A percentile compares a stretch with the other conserved stretches of the same genome.
These are phyloP conservation scores for Aleiodes leptofemur DNA, from an alignment of 2,888 invertebrate species.

Conservation along the genomic window DNA sequence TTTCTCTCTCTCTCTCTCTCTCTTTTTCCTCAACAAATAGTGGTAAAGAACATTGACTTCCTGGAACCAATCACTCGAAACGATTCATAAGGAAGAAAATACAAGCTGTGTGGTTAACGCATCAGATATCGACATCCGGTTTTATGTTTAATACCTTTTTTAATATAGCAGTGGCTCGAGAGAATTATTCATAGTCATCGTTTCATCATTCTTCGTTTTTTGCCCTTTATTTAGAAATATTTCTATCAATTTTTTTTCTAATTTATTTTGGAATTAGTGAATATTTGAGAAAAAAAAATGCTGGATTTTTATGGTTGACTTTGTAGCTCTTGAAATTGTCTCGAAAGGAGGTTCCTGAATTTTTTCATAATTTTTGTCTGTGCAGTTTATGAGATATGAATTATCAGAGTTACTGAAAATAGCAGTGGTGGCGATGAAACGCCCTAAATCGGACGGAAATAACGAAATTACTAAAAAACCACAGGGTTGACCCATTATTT, in stretches of 20 bases:
- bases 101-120: slow-evolving; percentile 47
- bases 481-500: no score
- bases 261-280: not conserved
- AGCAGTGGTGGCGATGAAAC: no score
- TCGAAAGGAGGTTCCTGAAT: no score
- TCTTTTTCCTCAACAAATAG: slow-evolving; percentile 40
- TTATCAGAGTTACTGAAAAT: no score
- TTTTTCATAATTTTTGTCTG: no score
- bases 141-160: slow-evolving; percentile 45
- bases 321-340: no score
- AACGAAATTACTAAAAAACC: no score
- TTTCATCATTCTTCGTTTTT: not conserved
- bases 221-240: not conserved
- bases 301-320: no score
- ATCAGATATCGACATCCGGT: slow-evolving; percentile 47
- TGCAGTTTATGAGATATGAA: no score
- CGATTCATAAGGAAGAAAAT: slow-evolving; percentile 63
- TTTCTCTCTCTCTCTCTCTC: no score
- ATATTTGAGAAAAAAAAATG: not conserved
- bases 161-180: not conserved
- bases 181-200: slow-evolving; percentile 19
- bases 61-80: slow-evolving; percentile 67
- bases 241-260: not conserved
- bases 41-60: slow-evolving; percentile 60
- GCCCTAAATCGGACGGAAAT: no score